Base-by-base conservation (phyloP, 2,797 vertebrate species). In the Micrastur ruficollis region DNA sequence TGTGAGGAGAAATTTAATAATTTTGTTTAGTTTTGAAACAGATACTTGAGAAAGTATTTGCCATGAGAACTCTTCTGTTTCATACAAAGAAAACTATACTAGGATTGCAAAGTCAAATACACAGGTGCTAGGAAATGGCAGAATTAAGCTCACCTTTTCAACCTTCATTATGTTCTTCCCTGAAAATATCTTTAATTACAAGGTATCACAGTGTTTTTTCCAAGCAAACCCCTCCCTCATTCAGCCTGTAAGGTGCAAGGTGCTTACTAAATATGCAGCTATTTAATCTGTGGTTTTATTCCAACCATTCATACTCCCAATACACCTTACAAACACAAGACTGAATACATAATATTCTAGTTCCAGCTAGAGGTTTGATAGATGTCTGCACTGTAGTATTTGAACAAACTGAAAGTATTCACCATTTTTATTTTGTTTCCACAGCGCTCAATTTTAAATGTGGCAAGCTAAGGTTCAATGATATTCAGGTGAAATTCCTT, bases 21-120 rank as follows among this genome's bases (percentile, higher is more conserved):
- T 82, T 86, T 70, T 71, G 4, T 82, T 93, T 80, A 34, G 13
- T 83, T 93, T 86, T 91, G 85, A 90, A 87, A 81, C 19, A 84
- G 56, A 85, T 38, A 65, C 53, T 85, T 29, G 10, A 42, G 32
- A 91, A 93, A 68, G 46, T 75, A 72, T 82, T 59, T 82, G 70
- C 70, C 87, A 93, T 93, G 89, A 96, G 85, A 96, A 93, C 62
- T 94, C 58, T 83, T 78, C 40, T 55, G 19, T 34, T 96, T 74
- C 47, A 66, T 66, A 70, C 58, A 81, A 83, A 88, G 65, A 86
- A 83, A 81, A 68, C 20, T 56, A 7, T 40, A n/a, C 58, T 47
- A 81, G 58, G 14, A 84, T 61, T 76, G 61, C 58, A 40, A 93
- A 90, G 36, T 76, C 72, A 92, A 79, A 88, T 53, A 62, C n/a